Conservation (phyloP, 2,888 invertebrate species). For the Amblyteles armatorius region DNA sequence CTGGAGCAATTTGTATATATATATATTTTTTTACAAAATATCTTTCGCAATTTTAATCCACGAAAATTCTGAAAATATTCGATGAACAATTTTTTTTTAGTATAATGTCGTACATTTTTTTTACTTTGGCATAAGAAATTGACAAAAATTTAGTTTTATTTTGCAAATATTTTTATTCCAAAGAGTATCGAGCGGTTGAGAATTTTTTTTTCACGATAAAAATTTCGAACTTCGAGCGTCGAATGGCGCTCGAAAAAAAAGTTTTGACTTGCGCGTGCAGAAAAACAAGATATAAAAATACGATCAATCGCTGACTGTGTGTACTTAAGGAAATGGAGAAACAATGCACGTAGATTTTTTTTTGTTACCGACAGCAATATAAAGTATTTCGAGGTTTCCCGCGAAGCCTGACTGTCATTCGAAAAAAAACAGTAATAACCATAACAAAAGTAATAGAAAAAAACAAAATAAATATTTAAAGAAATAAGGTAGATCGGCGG, state of each 20-base stretch:
- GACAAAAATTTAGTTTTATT: neutral
- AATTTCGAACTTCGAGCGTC: neutral
- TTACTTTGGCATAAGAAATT: neutral
- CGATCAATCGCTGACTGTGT: conserved; percentile 9
- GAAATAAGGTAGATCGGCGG: neutral
- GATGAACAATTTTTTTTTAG: neutral
- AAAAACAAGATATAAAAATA: conserved; percentile 3
- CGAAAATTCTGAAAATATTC: neutral
- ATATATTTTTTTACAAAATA: neutral
- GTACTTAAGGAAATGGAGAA: conserved; percentile 35
- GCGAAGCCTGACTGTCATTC: conserved; percentile 6
- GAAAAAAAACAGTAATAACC: conserved; percentile 19
- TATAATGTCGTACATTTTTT: neutral
- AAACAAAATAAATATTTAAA: conserved; percentile 13
- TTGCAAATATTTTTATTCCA: neutral
- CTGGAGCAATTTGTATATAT: too few species aligned
- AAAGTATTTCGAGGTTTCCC: conserved; percentile 7
- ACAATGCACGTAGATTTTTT: neutral
- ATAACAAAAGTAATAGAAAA: conserved; percentile 23
- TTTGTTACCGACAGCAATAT: neutral
- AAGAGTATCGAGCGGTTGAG: neutral
- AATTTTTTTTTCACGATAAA: neutral
- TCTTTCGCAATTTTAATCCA: neutral
- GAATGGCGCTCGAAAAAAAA: neutral
- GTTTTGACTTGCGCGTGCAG: neutral